Base-by-base conservation (phyloP, 2,888 invertebrate species). In the Electrophaes corylata region DNA sequence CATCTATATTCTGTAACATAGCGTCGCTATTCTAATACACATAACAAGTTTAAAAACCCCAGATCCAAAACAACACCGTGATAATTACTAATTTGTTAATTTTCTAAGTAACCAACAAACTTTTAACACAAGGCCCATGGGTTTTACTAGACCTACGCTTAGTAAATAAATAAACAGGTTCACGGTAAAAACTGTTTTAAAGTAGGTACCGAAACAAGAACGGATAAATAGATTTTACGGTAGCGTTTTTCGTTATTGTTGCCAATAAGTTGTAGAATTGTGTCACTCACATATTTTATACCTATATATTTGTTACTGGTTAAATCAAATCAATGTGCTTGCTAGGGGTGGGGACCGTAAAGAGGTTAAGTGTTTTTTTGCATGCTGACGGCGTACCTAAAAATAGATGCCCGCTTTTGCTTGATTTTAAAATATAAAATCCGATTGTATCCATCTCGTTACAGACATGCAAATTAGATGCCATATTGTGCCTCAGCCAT, bases 401-500 rank as follows among this genome's bases (percentile, higher is more conserved):
- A 60, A 62, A 62, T 45, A 40, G 12, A 57, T 40, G 35, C 16
- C 12, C 18, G 31, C n/a, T 18, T 20, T 12, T 44, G 39, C 43
- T 50, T 16, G 51, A 52, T 16, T 14, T 33, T 56, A 55, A 63
- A 63, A 57, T 67, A 64, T 53, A 64, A 44, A 49, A 37, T 53
- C 53, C 61, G 46, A 56, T 35, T 43, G 40, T 52, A 69, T 67
- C 61, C 63, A 63, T 62, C 58, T 55, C 60, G 56, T 52, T 60
- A 51, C 44, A 70, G 53, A 54, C 20, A 61, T 54, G 57, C 53
- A 61, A 65, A 65, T 61, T 65, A 63, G 57, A 59, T 50, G 50
- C 56, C 52, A 56, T 63, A 62, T 56, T 65, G 60, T 53, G 55
- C 56, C 55, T 57, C 41, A 50, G 55, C 52, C 62, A 44, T 60